These are phyloP conservation scores for Platichthys stellatus DNA, from an alignment of 2,113 vertebrate genomes.

Conservation along the genomic window DNA sequence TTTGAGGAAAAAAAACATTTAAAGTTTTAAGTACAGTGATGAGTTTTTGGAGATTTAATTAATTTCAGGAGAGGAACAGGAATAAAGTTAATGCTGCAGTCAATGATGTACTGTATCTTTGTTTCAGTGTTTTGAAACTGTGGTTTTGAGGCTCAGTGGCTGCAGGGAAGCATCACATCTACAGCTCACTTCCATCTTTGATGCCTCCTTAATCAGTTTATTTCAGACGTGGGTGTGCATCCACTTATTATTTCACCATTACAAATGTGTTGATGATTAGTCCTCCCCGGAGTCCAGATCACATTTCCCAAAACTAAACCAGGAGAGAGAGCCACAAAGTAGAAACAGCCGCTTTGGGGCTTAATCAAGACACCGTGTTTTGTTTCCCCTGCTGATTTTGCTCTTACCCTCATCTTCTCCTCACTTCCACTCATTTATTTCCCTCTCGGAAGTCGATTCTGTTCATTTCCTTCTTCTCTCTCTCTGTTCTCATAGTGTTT, in stretches of 20 bases:
- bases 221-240: conserved; percentile 32
- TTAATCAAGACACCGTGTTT: conserved; percentile 49
- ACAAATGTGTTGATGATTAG: conserved; percentile 66
- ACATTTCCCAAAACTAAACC: conserved; percentile 57
- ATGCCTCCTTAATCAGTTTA: conserved; percentile 53
- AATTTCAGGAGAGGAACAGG: background rate
- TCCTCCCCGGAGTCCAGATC: conserved; percentile 50
- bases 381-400: conserved; percentile 18
- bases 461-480: background rate
- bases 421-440: conserved; percentile 25
- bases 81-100: background rate
- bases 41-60: no score
- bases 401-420: conserved; percentile 30
- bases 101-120: background rate
- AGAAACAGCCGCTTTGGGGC: conserved; percentile 38
- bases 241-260: conserved; percentile 22
- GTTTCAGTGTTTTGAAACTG: conserved; percentile 24
- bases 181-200: conserved; percentile 37
- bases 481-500: background rate
- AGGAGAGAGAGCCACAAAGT: conserved; percentile 38
- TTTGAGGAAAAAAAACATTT: no score
- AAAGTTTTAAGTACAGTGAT: no score
- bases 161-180: conserved; percentile 11
- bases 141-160: conserved; percentile 31
- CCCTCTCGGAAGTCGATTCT: conserved; percentile 13